Base-by-base conservation (phyloP, 2,888 invertebrate genomes). In the Diarsia mendica region DNA sequence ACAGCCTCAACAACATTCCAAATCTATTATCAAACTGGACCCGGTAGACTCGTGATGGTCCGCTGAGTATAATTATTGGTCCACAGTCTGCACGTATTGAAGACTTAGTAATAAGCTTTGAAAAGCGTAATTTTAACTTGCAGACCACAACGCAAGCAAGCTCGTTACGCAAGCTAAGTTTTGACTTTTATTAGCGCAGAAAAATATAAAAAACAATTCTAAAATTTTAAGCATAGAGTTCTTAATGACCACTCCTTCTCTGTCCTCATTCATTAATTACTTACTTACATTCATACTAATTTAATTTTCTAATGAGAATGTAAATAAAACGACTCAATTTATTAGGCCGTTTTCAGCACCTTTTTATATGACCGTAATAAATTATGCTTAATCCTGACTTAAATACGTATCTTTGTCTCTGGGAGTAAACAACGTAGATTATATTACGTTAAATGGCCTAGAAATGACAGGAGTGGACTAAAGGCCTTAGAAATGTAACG, bases 341-440 rank as follows among this genome's bases (percentile, higher is more conserved):
- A 82, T 82, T 60, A 64, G 60, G 77, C 77, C 75, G 49, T 82
- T 88, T 82, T 85, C 80, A 82, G 74, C 88, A 85, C 89, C 88
- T 89, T 89, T 89, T 89, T 88, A 84, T 86, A 84, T 88, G 84
- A 84, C 86, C 86, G 82, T 86, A 85, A 90, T 90, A 89, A 89
- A 90, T 90, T 82, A 86, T 76, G 84, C 80, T 87, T 90, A 86
- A 90, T 90, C 86, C 87, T 66, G 77, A 82, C 80, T 83, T 85
- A 86, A 89, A 86, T 80, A 75, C 77, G 83, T 86, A 83, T 84
- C 84, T 84, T 85, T 87, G 82, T 85, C 82, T 85, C 68, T 76
- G 73, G 61, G 72, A 82, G 79, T 85, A 85, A 75, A 82, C 79
- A 80, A 79, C 78, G 78, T 79, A 84, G 85, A 86, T 82, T 84